Evolutionary conservation across 2,113 vertebrate genomes (phyloP).

Genomic region (Ochotona curzoniae): DNA sequence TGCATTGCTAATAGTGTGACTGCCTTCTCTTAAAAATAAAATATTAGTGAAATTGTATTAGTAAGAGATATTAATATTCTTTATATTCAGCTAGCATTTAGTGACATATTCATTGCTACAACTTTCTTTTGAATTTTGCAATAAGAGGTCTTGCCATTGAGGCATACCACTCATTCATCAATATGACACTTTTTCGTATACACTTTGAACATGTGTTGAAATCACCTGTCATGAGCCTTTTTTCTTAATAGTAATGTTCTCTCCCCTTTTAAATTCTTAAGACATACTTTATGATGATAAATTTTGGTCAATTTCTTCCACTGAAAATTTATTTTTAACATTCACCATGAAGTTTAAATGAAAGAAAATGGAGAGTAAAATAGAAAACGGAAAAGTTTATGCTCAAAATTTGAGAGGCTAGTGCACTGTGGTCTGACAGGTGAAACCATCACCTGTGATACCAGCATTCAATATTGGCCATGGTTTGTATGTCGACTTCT

Average conservation of each 20-base stretch:
- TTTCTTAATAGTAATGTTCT: neutral
- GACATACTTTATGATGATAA: neutral
- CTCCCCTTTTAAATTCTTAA: neutral
- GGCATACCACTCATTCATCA: neutral
- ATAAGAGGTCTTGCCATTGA: neutral
- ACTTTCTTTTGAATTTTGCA: conserved; percentile 14
- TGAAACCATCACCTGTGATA: too few species aligned
- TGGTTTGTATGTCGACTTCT: too few species aligned
- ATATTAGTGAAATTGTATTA: neutral
- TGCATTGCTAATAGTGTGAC: neutral
- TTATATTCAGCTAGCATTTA: neutral
- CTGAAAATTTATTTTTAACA: neutral
- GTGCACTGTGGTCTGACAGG: too few species aligned
- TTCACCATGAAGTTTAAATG: neutral
- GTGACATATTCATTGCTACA: neutral
- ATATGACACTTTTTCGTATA: neutral
- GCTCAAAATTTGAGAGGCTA: neutral
- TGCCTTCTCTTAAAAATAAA: neutral
- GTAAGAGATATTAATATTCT: neutral
- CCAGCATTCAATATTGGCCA: too few species aligned
- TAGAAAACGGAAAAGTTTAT: neutral
- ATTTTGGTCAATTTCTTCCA: neutral
- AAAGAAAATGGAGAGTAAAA: neutral
- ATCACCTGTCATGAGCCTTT: neutral
- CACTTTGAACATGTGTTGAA: neutral